These are phyloP conservation scores for Cottus gobio DNA, from an alignment of 2,113 vertebrate species.

Conservation along the genomic window DNA sequence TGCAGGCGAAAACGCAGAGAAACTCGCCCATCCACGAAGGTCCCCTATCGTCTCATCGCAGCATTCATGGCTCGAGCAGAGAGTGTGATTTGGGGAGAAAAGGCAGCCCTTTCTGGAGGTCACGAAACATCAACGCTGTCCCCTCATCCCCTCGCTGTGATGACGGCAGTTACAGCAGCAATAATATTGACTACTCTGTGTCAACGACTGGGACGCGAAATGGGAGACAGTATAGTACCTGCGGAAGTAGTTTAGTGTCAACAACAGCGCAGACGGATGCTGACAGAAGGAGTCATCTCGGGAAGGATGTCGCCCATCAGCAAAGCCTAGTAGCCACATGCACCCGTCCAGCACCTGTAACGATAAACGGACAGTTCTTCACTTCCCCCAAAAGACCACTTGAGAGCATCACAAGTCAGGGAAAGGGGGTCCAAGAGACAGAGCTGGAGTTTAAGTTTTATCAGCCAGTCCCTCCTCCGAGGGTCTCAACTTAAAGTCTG, in stretches of 20 bases:
- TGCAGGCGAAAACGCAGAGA: slow-evolving; percentile 11
- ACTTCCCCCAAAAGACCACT: background rate
- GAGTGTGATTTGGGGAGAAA: slow-evolving; percentile 35
- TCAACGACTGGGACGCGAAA: background rate
- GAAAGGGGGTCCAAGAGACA: background rate
- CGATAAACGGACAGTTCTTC: background rate
- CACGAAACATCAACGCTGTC: slow-evolving; percentile 13
- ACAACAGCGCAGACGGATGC: background rate
- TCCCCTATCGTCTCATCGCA: slow-evolving; percentile 15
- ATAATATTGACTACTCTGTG: background rate
- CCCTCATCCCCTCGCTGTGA: background rate
- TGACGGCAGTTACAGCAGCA: slow-evolving; percentile 11
- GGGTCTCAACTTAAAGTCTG: slow-evolving; percentile 19
- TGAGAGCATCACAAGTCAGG: background rate
- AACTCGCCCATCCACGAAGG: background rate
- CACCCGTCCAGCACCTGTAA: background rate
- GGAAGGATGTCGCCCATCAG: background rate
- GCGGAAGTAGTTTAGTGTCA: slow-evolving; percentile 16
- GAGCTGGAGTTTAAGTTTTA: slow-evolving; percentile 12
- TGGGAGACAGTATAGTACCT: background rate
- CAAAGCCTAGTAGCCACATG: background rate
- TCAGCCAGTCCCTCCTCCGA: slow-evolving; percentile 30
- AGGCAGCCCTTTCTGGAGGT: slow-evolving; percentile 1
- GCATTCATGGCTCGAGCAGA: slow-evolving; percentile 2
- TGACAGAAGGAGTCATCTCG: background rate